These are phyloP conservation scores for Morone chrysops DNA, from an alignment of 2,113 vertebrate genomes.

Conservation along the genomic window DNA sequence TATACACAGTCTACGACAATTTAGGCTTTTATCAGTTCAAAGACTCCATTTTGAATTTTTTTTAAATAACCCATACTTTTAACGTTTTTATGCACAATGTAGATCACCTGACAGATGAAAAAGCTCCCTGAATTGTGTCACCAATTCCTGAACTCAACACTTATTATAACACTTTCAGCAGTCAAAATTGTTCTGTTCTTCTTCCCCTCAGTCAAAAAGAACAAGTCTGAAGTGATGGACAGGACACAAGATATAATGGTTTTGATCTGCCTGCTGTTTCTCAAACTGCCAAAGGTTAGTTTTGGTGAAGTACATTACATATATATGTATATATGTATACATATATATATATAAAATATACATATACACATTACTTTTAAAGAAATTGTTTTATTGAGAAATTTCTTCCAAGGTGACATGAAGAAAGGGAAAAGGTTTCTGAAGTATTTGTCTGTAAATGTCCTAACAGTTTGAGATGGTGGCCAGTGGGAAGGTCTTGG, in stretches of 20 bases:
- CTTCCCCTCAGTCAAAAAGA: not conserved
- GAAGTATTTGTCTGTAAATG: not conserved
- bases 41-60: not conserved
- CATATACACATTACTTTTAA: no score
- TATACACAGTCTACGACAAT: not conserved
- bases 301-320: not conserved
- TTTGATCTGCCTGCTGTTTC: slow-evolving; percentile 50
- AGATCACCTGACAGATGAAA: not conserved
- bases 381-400: not conserved
- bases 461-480: slow-evolving; percentile 57
- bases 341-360: no score
- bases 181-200: not conserved
- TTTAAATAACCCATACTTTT: not conserved
- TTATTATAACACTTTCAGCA: not conserved
- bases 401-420: no score
- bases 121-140: no score
- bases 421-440: not conserved
- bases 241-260: not conserved
- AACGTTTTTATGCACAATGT: not conserved
- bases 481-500: slow-evolving; percentile 80
- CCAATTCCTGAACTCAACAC: not conserved
- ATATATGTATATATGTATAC: no score
- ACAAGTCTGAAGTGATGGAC: slow-evolving; percentile 33
- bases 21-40: not conserved
- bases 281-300: slow-evolving; percentile 57